A percentile compares a stretch with the other conserved stretches of the same genome.
Conservation (phyloP, 2,113 vertebrate genomes). For the Rhagologus leucostigma region DNA sequence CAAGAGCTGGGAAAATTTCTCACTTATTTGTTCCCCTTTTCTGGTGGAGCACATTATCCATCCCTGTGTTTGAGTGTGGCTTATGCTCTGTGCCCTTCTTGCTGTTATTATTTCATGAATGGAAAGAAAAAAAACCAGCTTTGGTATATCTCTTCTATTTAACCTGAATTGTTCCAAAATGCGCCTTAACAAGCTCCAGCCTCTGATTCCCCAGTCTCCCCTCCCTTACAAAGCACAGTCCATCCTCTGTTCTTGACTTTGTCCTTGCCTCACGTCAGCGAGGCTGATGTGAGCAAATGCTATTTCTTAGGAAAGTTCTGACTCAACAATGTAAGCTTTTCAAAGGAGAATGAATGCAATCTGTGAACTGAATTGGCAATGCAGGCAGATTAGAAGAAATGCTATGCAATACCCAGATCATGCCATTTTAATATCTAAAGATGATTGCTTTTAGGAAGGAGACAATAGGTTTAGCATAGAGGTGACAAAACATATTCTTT, state of each 20-base stretch:
- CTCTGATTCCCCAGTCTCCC: conserved; percentile 3
- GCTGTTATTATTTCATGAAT: background rate
- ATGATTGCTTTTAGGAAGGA: conserved; percentile 71
- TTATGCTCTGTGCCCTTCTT: background rate
- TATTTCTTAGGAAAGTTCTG: conserved; percentile 70
- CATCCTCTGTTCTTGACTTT: conserved; percentile 53
- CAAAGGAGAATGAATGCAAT: conserved; percentile 66
- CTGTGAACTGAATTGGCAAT: conserved; percentile 65
- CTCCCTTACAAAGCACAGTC: background rate
- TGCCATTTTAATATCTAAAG: conserved; percentile 63
- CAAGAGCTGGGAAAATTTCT: background rate
- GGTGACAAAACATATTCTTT: conserved; percentile 70
- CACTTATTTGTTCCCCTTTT: background rate
- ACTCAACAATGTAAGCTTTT: conserved; percentile 66
- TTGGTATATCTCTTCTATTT: background rate
- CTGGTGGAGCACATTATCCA: background rate
- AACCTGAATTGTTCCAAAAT: background rate
- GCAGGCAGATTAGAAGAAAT: conserved; percentile 60
- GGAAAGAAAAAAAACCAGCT: background rate
- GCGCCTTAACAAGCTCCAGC: background rate
- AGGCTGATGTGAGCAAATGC: conserved; percentile 56
- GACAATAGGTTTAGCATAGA: conserved; percentile 62
- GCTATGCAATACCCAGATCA: conserved; percentile 28
- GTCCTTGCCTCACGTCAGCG: conserved; percentile 25
- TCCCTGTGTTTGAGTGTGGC: background rate